phyloP scores from a whole-genome alignment of 1,140 invertebrate genomes.

The Platorchestia sp. region DNA sequence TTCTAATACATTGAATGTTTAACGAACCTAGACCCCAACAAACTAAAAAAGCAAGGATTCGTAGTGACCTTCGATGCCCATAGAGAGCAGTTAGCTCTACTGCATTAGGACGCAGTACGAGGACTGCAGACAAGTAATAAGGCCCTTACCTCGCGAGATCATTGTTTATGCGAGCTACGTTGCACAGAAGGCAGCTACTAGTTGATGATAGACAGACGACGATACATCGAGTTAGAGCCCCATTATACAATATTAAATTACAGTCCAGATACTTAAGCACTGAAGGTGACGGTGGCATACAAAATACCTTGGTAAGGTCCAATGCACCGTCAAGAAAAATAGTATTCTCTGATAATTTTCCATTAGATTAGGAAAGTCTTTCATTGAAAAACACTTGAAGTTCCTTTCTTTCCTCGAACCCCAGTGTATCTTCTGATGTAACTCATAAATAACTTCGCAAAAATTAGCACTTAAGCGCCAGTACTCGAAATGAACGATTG shows the following conservation, averaged over 20 bases:
- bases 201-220: not conserved
- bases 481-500: not conserved
- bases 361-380: not conserved
- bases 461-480: not conserved
- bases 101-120: not conserved
- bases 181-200: not conserved
- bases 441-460: not conserved
- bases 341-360: not conserved
- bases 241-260: not conserved
- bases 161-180: not conserved
- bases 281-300: not conserved
- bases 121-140: not conserved
- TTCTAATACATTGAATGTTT: not conserved
- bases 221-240: not conserved
- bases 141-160: not conserved
- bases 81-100: not conserved
- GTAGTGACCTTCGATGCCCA: not conserved
- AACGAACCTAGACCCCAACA: not conserved
- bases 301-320: not conserved
- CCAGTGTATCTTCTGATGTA: not conserved
- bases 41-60: not conserved
- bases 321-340: not conserved
- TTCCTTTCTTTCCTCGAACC: not conserved
- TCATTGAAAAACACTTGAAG: not conserved
- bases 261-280: not conserved